These are phyloP conservation scores for Stenodema calcarata DNA, from an alignment of 2,888 invertebrate genomes.

Conservation along the genomic window DNA sequence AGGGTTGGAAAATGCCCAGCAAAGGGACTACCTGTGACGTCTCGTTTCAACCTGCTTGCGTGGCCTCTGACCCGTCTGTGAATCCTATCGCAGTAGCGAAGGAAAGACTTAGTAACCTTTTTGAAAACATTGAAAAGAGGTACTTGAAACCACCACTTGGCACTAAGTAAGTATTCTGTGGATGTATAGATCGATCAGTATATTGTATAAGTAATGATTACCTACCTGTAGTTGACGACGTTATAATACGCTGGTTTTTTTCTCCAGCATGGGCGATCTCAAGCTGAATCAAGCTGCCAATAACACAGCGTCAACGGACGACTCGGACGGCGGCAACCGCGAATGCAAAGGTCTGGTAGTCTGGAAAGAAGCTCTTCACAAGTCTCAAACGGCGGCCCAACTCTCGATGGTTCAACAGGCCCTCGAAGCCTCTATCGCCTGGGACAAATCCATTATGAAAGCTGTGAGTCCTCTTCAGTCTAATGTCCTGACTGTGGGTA, in stretches of 20 bases:
- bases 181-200: neutral
- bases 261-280: conserved; percentile 51
- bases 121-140: conserved; percentile 89
- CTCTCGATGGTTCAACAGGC: conserved; percentile 88
- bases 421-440: conserved; percentile 90
- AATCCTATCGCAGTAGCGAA: conserved; percentile 69
- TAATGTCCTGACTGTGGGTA: conserved; percentile 54
- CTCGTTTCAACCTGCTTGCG: conserved; percentile 62
- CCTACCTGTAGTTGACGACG: neutral
- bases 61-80: conserved; percentile 57
- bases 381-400: conserved; percentile 87
- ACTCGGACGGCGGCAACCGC: conserved; percentile 57
- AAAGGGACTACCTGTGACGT: conserved; percentile 67
- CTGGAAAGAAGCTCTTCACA: conserved; percentile 89
- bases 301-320: conserved; percentile 20
- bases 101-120: conserved; percentile 79
- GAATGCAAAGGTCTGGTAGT: conserved; percentile 73
- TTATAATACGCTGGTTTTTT: conserved; percentile 49
- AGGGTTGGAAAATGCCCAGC: conserved; percentile 79
- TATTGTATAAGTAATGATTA: neutral
- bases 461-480: conserved; percentile 75
- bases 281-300: conserved; percentile 49
- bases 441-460: conserved; percentile 99
- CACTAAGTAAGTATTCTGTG: conserved; percentile 55
- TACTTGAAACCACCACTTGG: conserved; percentile 93